Evolutionary conservation across 92 coral and sea anemone genomes (phyloP).

Genomic region (Epizoanthus stellaris): DNA sequence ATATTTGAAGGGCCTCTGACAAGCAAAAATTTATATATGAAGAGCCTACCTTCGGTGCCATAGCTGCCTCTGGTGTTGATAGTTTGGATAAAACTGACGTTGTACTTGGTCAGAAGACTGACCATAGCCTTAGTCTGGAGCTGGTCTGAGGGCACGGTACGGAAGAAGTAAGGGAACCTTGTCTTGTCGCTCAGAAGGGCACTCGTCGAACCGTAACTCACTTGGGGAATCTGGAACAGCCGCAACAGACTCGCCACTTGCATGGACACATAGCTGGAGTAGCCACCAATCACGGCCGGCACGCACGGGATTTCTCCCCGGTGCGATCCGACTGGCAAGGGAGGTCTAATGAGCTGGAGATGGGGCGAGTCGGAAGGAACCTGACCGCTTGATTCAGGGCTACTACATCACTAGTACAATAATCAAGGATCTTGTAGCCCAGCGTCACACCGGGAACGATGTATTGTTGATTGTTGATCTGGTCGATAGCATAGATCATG

Average conservation of each 20-base stretch:
- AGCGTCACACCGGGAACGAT: slow-evolving; percentile 43
- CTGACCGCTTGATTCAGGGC: slow-evolving; percentile 58
- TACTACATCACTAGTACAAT: slow-evolving; percentile 46
- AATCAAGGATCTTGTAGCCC: slow-evolving; percentile 56
- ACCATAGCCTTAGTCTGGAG: slow-evolving; percentile 44
- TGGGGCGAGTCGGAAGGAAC: slow-evolving; percentile 23
- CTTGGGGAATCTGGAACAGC: slow-evolving; percentile 53
- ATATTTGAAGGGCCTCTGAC: too few relatives aligned
- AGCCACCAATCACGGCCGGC: slow-evolving; percentile 40
- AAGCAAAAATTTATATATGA: background rate
- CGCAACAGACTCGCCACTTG: slow-evolving; percentile 37
- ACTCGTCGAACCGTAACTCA: slow-evolving; percentile 55
- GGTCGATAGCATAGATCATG: slow-evolving; percentile 51
- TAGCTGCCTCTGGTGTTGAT: slow-evolving; percentile 48
- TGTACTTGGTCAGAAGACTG: slow-evolving; percentile 31
- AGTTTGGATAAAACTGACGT: slow-evolving; percentile 50
- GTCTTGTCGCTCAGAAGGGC: slow-evolving; percentile 52
- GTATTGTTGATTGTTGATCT: slow-evolving; percentile 39
- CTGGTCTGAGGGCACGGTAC: slow-evolving; percentile 47
- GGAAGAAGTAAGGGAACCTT: slow-evolving; percentile 47
- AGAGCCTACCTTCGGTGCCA: slow-evolving; percentile 30
- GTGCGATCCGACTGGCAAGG: background rate
- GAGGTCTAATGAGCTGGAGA: background rate
- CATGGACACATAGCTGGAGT: slow-evolving; percentile 36
- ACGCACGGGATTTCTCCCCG: background rate